These are phyloP conservation scores for Oceanodroma leucorhoa DNA, from an alignment of 2,797 vertebrate genomes.

Conservation along the genomic window DNA sequence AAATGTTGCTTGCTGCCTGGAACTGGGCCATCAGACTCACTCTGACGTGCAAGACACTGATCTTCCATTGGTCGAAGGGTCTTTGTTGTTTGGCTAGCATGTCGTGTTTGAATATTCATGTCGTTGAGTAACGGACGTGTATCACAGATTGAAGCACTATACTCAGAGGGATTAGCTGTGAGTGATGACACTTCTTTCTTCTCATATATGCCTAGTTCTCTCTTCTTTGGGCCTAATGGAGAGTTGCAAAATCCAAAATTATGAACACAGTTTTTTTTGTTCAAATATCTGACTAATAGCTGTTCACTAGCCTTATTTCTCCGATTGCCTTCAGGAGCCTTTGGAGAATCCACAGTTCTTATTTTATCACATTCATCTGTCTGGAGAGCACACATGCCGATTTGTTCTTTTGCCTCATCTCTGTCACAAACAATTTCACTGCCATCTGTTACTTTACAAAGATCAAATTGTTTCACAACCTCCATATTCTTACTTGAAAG, in stretches of 20 bases:
- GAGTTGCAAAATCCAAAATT: not conserved
- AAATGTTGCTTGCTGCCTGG: not conserved
- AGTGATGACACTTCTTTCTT: not conserved
- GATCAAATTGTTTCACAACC: not conserved
- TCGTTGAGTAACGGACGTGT: not conserved
- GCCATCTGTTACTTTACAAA: not conserved
- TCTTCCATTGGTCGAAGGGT: not conserved
- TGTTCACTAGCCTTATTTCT: not conserved
- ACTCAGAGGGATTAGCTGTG: not conserved
- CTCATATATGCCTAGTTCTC: not conserved
- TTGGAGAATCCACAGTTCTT: not conserved
- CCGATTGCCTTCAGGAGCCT: not conserved
- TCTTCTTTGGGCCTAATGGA: not conserved
- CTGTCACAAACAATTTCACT: not conserved
- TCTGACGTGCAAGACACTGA: not conserved
- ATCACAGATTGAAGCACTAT: not conserved
- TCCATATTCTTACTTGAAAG: not conserved
- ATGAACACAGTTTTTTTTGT: not conserved
- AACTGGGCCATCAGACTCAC: not conserved
- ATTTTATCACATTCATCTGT: not conserved
- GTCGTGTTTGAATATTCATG: not conserved
- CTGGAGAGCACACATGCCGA: not conserved
- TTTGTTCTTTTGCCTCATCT: not conserved
- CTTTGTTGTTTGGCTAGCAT: not conserved
- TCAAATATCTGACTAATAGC: not conserved